phyloP scores from a whole-genome alignment of 1,140 invertebrate genomes.

The Leptinotarsa texana region DNA sequence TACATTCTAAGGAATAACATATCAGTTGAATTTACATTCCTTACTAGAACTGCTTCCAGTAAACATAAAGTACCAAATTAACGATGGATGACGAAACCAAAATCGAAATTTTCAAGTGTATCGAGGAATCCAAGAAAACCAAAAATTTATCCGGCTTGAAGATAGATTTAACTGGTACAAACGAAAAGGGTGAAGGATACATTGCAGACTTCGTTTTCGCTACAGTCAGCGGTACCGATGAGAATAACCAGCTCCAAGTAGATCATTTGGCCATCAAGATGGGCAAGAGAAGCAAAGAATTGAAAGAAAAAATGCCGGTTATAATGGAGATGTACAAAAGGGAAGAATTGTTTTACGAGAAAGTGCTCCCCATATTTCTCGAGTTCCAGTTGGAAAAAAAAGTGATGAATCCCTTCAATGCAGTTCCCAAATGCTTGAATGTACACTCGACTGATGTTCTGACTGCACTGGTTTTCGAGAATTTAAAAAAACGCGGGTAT shows the following conservation, averaged over 20 bases:
- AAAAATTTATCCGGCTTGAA: neutral
- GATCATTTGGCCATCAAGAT: conserved; percentile 36
- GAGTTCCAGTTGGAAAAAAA: conserved; percentile 26
- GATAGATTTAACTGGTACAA: conserved; percentile 13
- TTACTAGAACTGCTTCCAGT: too few species aligned
- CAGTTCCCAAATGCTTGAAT: conserved; percentile 55
- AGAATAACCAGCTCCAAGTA: conserved; percentile 9
- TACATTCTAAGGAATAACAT: too few species aligned
- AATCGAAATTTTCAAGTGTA: neutral
- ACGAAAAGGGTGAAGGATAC: conserved; percentile 34
- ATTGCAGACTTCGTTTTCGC: conserved; percentile 36
- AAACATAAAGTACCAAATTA: too few species aligned
- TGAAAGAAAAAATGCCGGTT: conserved; percentile 4
- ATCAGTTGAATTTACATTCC: too few species aligned
- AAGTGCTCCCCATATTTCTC: conserved; percentile 12
- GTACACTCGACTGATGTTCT: conserved; percentile 50
- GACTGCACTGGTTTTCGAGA: conserved; percentile 61
- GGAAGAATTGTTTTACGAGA: conserved; percentile 21
- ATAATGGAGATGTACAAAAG: conserved; percentile 1
- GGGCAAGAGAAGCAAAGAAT: conserved; percentile 26
- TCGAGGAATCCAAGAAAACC: neutral
- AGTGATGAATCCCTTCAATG: conserved; percentile 37
- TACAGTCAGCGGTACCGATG: conserved; percentile 28
- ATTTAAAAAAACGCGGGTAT: conserved; percentile 56
- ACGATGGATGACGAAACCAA: neutral